A percentile compares a stretch with the other conserved stretches of the same genome.
Conservation (phyloP, 2,888 invertebrate species). For the Diadromus collaris region DNA sequence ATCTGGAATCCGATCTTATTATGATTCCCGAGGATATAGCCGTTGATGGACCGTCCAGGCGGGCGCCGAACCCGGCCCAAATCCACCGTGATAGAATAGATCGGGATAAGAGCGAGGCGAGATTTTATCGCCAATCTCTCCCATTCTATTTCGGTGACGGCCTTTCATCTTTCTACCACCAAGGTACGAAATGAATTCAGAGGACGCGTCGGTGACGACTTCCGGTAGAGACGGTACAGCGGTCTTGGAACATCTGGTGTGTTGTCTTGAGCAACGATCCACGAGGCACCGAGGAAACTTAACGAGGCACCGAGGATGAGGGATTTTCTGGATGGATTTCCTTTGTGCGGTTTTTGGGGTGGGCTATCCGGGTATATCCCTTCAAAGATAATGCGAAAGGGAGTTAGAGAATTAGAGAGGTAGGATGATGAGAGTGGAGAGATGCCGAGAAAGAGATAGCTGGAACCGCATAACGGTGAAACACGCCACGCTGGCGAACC, state of each 20-base stretch:
- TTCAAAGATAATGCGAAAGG: constrained; percentile 44
- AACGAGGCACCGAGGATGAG: constrained; percentile 46
- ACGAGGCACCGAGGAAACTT: constrained; percentile 35
- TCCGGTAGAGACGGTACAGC: background rate
- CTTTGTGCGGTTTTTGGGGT: constrained; percentile 34
- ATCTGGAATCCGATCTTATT: constrained; percentile 55
- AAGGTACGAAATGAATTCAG: background rate
- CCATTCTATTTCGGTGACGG: background rate
- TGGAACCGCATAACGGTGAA: constrained; percentile 41
- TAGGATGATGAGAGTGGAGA: constrained; percentile 14
- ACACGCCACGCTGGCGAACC: constrained; percentile 30
- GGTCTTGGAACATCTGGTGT: background rate
- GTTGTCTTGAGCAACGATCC: background rate
- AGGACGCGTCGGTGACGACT: background rate
- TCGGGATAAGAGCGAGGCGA: constrained; percentile 3
- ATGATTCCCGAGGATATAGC: constrained; percentile 40
- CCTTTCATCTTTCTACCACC: background rate
- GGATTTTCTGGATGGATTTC: constrained; percentile 47
- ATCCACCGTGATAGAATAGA: constrained; percentile 18
- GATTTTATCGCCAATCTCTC: background rate
- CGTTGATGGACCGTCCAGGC: constrained; percentile 21
- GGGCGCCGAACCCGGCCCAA: constrained; percentile 7
- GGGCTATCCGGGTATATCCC: constrained; percentile 15
- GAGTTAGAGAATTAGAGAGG: constrained; percentile 18
- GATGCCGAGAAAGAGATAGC: constrained; percentile 7